Base-by-base conservation (phyloP, 1,140 invertebrate species). In the Tetraneura akinire region DNA sequence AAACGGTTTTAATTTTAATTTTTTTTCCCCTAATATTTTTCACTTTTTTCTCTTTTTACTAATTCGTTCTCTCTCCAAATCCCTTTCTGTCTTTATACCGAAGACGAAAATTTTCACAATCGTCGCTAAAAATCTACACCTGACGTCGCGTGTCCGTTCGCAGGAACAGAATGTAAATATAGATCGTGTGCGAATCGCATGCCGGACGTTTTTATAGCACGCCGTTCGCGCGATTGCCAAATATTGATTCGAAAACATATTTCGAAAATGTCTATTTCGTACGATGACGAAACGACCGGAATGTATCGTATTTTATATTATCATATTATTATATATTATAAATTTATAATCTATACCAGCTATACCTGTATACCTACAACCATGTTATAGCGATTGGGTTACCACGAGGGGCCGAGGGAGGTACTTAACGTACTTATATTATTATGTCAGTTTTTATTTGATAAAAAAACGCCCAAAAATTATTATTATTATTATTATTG, bases 1-100 rank as follows among this genome's bases (percentile, higher is more conserved):
- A 76, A 76, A 76, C 51, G 49, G 71, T 57, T 76, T 42, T 21
- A 42, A 76, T 55, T 76, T 76, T 57, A 6, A 37, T 42, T 55
- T 42, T 45, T 45, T 70, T 70, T n/a, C n/a, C n/a, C n/a, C n/a
- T 4, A 37, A 37, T 37, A 37, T 49, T 49, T 45, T 10, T 1
- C 11, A 66, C 64, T 32, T 51, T 71, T 51, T n/a, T 29, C 29
- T n/a, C 45, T 11, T 45, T 68, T 45, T 68, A 8, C n/a, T 47
- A 10, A 1, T 47, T 10, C 32, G 8, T 8, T 21, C 66, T 21
- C 0, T 42, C 23, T 13, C 42, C 66, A 37, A 37, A 37, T 37
- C 32, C 32, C 3, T 37, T 4, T 37, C 3, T 8, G 8, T 37
- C 32, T 37, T n/a, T n/a, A n/a, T n/a, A n/a, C n/a, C 37, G 0